phyloP scores from a whole-genome alignment of 1,140 invertebrate genomes.

The Rhopalosiphum padi region DNA sequence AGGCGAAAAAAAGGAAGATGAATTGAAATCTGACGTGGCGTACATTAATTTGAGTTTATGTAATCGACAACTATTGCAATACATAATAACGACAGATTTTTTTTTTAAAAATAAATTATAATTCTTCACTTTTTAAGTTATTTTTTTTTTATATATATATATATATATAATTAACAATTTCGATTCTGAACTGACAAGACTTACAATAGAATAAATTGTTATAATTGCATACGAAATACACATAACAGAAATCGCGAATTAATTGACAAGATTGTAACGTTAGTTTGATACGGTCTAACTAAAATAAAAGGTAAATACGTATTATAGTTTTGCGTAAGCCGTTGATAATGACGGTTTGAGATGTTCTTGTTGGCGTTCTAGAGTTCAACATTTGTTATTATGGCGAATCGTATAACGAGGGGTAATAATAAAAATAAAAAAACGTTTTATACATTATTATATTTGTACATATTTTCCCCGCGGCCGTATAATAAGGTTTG shows the following conservation, averaged over 20 bases:
- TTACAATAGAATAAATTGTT: background rate
- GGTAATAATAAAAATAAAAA: background rate
- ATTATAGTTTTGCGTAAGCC: background rate
- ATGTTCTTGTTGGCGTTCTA: background rate
- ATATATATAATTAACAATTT: background rate
- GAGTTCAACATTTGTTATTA: background rate
- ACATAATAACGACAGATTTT: background rate
- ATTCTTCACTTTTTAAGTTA: background rate
- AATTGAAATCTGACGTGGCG: background rate
- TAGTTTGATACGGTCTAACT: background rate
- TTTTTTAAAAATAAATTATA: background rate
- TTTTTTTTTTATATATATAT: background rate
- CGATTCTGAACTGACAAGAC: background rate
- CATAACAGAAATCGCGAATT: background rate
- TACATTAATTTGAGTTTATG: background rate
- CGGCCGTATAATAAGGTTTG: background rate
- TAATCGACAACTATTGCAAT: background rate
- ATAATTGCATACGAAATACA: background rate
- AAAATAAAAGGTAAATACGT: background rate
- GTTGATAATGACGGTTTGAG: background rate
- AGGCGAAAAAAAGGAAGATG: conserved; percentile 48
- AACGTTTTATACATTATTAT: background rate
- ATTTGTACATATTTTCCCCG: background rate
- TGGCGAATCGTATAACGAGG: background rate
- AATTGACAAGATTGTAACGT: background rate